phyloP scores from a whole-genome alignment of 2,113 vertebrate genomes.

The Burhinus oedicnemus region DNA sequence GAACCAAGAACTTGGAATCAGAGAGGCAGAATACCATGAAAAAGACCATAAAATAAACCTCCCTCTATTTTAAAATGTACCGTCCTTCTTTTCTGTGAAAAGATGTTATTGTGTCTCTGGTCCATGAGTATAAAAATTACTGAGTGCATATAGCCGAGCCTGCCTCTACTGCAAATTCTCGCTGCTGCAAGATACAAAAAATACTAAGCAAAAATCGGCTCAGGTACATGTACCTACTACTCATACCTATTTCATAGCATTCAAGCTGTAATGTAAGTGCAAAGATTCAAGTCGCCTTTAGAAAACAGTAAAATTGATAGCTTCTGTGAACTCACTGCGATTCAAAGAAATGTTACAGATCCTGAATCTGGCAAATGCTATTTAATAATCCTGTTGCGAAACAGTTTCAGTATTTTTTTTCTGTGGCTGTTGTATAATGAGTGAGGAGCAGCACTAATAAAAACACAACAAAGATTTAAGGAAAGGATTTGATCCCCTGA shows the following conservation, averaged over 20 bases:
- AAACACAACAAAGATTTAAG: background rate
- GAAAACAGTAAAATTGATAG: background rate
- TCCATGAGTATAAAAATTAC: constrained; percentile 28
- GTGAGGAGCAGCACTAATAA: background rate
- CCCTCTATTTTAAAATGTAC: constrained; percentile 34
- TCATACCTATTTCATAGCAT: background rate
- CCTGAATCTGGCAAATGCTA: background rate
- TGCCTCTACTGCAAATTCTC: background rate
- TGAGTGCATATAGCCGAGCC: background rate
- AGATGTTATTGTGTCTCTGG: constrained; percentile 37
- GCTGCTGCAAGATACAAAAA: background rate
- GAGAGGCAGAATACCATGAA: constrained; percentile 32
- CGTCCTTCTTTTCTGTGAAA: background rate
- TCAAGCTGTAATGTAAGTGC: background rate
- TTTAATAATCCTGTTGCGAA: background rate
- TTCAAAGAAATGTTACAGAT: background rate
- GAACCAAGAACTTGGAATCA: constrained; percentile 55
- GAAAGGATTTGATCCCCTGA: background rate
- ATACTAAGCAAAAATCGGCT: background rate
- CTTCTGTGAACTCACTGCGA: background rate
- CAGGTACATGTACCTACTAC: background rate
- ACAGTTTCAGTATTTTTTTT: background rate
- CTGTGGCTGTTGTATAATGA: background rate
- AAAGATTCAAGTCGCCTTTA: background rate
- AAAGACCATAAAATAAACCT: constrained; percentile 50